Evolutionary conservation across 2,797 vertebrate species (phyloP).

Genomic region (Neosilurus hyrtlii): DNA sequence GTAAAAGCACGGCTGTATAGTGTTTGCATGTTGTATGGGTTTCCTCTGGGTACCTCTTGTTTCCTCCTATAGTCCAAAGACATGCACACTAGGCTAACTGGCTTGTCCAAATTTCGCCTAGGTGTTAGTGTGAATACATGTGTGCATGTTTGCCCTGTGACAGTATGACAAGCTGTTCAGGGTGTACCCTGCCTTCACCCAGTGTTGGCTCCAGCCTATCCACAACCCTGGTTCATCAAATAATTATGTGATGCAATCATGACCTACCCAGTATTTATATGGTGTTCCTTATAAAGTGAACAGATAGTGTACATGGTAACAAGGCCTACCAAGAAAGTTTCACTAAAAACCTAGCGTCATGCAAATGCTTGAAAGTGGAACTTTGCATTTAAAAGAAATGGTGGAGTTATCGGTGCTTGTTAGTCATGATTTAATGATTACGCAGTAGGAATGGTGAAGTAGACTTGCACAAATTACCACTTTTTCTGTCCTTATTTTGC

Average conservation of each 20-base stretch:
- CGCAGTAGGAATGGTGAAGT: not conserved
- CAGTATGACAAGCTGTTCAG: not conserved
- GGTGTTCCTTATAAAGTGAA: not conserved
- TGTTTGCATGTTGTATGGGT: no score
- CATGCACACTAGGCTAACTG: no score
- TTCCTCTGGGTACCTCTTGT: no score
- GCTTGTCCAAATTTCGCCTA: no score
- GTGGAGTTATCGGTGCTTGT: slow-evolving; percentile 4
- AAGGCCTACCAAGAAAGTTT: not conserved
- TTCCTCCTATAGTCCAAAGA: no score
- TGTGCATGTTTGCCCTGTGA: no score
- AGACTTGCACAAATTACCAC: slow-evolving; percentile 16
- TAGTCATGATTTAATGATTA: slow-evolving; percentile 1
- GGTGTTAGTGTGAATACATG: no score
- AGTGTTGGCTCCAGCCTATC: no score
- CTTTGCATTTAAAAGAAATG: slow-evolving; percentile 6
- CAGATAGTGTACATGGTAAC: not conserved
- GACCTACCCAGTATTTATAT: not conserved
- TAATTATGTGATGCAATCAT: not conserved
- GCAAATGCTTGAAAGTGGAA: not conserved
- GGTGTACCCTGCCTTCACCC: not conserved
- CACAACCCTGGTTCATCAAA: no score
- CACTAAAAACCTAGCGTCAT: not conserved
- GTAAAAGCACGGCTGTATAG: no score
- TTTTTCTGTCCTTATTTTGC: not conserved